Evolutionary conservation across 2,888 invertebrate species (phyloP).

Genomic region (Schizotus pectinicornis): DNA sequence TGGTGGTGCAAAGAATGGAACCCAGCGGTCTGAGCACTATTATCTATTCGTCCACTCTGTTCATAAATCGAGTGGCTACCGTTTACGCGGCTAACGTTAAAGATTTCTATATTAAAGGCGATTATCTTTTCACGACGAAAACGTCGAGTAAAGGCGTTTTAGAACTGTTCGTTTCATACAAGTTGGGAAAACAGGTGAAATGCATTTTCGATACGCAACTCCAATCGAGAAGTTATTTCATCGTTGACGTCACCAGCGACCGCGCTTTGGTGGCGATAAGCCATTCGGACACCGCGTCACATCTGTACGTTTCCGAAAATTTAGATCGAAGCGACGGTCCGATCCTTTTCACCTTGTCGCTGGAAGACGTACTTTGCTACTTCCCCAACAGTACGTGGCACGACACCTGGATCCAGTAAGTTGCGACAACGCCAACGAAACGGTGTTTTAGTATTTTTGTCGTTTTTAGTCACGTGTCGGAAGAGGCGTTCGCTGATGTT

Average conservation of each 20-base stretch:
- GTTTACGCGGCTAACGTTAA: constrained; percentile 66
- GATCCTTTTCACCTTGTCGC: constrained; percentile 77
- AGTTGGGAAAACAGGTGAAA: constrained; percentile 71
- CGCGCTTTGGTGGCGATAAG: constrained; percentile 83
- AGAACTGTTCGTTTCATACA: constrained; percentile 79
- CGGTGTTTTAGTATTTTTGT: neutral
- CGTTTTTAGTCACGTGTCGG: constrained; percentile 70
- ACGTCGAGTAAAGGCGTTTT: constrained; percentile 43
- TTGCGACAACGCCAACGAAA: constrained; percentile 24
- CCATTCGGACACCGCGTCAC: constrained; percentile 73
- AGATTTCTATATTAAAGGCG: constrained; percentile 83
- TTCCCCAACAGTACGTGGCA: constrained; percentile 84
- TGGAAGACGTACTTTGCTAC: constrained; percentile 82
- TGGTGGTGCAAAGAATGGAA: constrained; percentile 74
- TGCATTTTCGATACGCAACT: constrained; percentile 79
- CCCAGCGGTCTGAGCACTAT: constrained; percentile 66
- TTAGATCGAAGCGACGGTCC: constrained; percentile 61
- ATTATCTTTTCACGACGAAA: constrained; percentile 85
- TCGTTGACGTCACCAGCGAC: constrained; percentile 83
- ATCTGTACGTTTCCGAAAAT: constrained; percentile 83
- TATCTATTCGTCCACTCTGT: constrained; percentile 53
- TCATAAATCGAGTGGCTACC: constrained; percentile 41
- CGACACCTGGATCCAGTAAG: constrained; percentile 83
- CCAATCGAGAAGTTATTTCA: constrained; percentile 72
- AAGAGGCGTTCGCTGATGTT: constrained; percentile 85